phyloP scores from a whole-genome alignment of 2,888 invertebrate species.

The Gasteruption jaculator region DNA sequence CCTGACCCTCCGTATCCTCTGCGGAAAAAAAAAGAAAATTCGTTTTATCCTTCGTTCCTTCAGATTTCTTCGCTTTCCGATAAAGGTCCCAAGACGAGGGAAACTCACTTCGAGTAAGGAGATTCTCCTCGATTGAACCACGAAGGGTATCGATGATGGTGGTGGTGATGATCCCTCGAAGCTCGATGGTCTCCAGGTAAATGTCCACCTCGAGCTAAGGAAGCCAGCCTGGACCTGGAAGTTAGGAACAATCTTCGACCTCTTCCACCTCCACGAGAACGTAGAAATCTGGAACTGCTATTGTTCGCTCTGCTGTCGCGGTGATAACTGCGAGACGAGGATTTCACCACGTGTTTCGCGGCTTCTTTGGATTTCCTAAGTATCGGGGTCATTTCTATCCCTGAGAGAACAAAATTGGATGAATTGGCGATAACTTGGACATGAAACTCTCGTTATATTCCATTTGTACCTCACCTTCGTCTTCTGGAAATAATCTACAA shows the following conservation, averaged over 20 bases:
- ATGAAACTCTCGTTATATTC: slow-evolving; percentile 2
- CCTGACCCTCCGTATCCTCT: slow-evolving; percentile 53
- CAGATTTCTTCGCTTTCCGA: background rate
- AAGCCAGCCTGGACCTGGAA: slow-evolving; percentile 61
- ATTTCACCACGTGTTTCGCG: slow-evolving; percentile 61
- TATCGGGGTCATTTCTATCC: slow-evolving; percentile 82
- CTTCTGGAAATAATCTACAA: slow-evolving; percentile 90
- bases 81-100: slow-evolving; percentile 3
- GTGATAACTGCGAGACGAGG: slow-evolving; percentile 50
- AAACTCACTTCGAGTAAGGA: slow-evolving; percentile 42
- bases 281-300: slow-evolving; percentile 42
- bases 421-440: background rate
- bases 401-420: slow-evolving; percentile 25
- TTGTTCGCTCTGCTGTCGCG: slow-evolving; percentile 36
- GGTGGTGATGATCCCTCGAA: slow-evolving; percentile 42
- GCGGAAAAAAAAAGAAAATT: slow-evolving; percentile 16
- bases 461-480: slow-evolving; percentile 59
- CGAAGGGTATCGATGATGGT: slow-evolving; percentile 39
- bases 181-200: slow-evolving; percentile 38
- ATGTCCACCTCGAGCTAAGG: slow-evolving; percentile 43
- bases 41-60: background rate
- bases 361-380: slow-evolving; percentile 81
- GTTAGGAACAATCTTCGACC: slow-evolving; percentile 62
- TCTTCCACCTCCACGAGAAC: slow-evolving; percentile 41
- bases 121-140: slow-evolving; percentile 47